Evolutionary conservation across 2,113 vertebrate species (phyloP).

Genomic region (Cardinalis cardinalis): DNA sequence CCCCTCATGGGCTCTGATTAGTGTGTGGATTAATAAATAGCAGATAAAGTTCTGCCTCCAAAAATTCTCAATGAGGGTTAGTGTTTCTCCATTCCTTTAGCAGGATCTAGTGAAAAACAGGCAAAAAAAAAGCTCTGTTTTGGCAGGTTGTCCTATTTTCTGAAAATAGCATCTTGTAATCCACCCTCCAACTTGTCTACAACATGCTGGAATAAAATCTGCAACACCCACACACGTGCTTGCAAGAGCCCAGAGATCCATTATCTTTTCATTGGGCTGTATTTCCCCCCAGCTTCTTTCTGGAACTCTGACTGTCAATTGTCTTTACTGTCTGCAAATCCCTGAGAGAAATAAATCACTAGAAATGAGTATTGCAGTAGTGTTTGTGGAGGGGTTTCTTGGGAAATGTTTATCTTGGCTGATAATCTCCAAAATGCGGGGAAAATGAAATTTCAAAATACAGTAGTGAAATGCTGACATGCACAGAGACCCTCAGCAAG

Average conservation of each 20-base stretch:
- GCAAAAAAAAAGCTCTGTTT: neutral
- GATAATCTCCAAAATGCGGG: neutral
- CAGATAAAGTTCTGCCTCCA: neutral
- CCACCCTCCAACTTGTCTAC: neutral
- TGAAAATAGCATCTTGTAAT: conserved; percentile 52
- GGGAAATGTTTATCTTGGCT: neutral
- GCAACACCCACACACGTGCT: conserved; percentile 5
- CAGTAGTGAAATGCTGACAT: neutral
- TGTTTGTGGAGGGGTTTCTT: neutral
- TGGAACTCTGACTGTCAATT: neutral
- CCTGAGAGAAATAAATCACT: neutral
- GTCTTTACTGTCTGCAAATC: conserved; percentile 13
- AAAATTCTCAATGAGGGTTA: conserved; percentile 40
- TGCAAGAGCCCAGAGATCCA: neutral
- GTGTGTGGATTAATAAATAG: neutral
- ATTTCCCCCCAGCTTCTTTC: neutral
- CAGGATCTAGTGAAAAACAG: neutral
- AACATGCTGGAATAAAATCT: conserved; percentile 7
- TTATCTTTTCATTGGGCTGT: conserved; percentile 15
- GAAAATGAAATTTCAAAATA: conserved; percentile 1
- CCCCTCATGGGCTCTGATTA: neutral
- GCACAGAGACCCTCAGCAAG: neutral
- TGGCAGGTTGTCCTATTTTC: conserved; percentile 51
- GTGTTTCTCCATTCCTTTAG: neutral
- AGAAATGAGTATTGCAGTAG: neutral